Conservation (phyloP, 23 tunicate species). For the Phallusia fumigata region DNA sequence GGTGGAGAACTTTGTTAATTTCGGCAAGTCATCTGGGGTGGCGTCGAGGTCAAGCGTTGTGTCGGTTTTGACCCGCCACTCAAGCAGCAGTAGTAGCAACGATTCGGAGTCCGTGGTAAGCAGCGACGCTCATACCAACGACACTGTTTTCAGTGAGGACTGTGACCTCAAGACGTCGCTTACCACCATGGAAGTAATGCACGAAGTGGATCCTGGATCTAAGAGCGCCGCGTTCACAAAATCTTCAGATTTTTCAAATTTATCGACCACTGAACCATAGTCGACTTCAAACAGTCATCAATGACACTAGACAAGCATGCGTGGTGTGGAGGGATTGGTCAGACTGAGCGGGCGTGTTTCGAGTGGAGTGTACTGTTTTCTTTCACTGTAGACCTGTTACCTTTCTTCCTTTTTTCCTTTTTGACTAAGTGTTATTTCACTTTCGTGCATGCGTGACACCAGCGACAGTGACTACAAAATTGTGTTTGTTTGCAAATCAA, state of each 20-base stretch:
- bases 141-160: background rate
- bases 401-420: background rate
- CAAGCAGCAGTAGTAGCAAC: conserved; percentile 4
- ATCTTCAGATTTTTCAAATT: too few relatives aligned
- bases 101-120: background rate
- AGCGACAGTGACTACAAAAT: too few relatives aligned
- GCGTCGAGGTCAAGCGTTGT: conserved; percentile 9
- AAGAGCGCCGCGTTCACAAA: background rate
- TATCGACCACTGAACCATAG: too few relatives aligned
- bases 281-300: background rate
- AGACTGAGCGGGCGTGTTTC: background rate
- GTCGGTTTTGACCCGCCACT: background rate
- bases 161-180: background rate
- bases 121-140: background rate
- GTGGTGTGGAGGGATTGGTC: background rate
- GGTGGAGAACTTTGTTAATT: background rate
- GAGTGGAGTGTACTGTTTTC: conserved; percentile 2
- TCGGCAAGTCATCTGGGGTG: background rate
- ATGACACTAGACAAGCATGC: background rate
- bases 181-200: background rate
- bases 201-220: background rate
- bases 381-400: conserved; percentile 7
- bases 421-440: conserved; percentile 9
- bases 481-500: too few relatives aligned
- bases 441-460: background rate